Evolutionary conservation across 1,140 invertebrate genomes (phyloP), one percentile per base, ranked within the genome.

Genomic region (Caenorhabditis remanei): DNA sequence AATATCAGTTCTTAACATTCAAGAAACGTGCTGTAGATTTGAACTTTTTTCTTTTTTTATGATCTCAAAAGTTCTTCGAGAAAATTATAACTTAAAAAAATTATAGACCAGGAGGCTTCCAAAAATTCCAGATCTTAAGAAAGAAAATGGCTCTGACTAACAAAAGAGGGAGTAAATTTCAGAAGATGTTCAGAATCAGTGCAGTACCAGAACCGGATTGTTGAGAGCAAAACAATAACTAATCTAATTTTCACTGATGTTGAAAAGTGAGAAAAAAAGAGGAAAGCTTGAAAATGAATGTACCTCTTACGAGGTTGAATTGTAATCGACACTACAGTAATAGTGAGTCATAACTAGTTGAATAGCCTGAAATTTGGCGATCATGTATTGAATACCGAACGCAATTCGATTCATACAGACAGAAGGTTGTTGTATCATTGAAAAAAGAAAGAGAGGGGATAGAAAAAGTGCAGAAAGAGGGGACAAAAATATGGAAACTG

Each of bases 341-440:
- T 75, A 6, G 19, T 75, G 19, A 46, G 14, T 46, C 67, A 48
- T n/a, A 46, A 75, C 13, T 75, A 46, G 24, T 75, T 75, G 67
- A 75, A 75, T 75, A 75, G 67, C 67, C 67, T 75, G 67, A 75
- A 75, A 75, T 75, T 46, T 19, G 67, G 11, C 67, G 67, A 75
- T 75, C 67, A 24, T 32, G 67, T 46, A 46, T 46, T 75, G 67
- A 75, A 75, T 75, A 48, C 67, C 43, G 41, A 75, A 48, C 43
- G 19, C 67, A 48, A 40, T 40, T 21, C 63, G 40, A 67, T 21
- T 40, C 56, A 9, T 40, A 11, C 9, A 40, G 8, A 67, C 11
- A 21, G 24, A 19, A 14, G 32, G 21, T 67, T 32, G 63, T 16
- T 7, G 24, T 9, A 13, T 9, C 32, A 13, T 21, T 21, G 24